phyloP scores from a whole-genome alignment of 92 coral and sea anemone genomes.

The Epizoanthus fatuus region DNA sequence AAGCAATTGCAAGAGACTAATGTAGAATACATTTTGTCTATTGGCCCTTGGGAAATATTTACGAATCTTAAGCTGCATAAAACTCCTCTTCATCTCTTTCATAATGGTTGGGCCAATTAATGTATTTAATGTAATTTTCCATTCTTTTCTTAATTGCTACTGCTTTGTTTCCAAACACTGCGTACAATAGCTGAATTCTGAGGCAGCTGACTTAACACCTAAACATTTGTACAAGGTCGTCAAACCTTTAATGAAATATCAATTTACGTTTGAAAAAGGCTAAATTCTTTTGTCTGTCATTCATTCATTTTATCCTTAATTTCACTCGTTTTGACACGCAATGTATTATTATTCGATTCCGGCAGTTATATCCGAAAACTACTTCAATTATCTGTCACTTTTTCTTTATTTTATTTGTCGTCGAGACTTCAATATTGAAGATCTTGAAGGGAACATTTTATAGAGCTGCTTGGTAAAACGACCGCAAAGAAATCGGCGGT shows the following conservation, averaged over 20 bases:
- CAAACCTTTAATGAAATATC: constrained; percentile 26
- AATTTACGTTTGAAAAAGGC: constrained; percentile 35
- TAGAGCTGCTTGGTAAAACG: constrained; percentile 9
- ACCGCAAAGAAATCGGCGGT: constrained; percentile 18
- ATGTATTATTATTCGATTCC: background rate
- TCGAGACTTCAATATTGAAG: background rate
- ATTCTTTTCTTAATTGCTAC: constrained; percentile 61
- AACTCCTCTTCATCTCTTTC: background rate
- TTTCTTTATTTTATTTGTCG: background rate
- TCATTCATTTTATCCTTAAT: background rate
- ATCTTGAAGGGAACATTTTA: background rate
- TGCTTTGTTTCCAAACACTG: constrained; percentile 59
- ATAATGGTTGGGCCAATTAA: constrained; percentile 67
- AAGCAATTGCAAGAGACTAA: too few species aligned
- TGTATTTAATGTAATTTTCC: constrained; percentile 59
- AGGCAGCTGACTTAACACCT: constrained; percentile 42
- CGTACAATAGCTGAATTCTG: constrained; percentile 21
- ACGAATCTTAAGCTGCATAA: background rate
- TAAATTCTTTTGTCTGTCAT: constrained; percentile 22
- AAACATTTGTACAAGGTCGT: constrained; percentile 34
- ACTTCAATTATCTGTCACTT: background rate
- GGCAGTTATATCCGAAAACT: too few species aligned
- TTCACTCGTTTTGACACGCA: constrained; percentile 20
- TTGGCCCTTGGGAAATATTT: constrained; percentile 6
- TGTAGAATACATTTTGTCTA: background rate